Evolutionary conservation across 2,888 invertebrate species (phyloP).

Genomic region (Listrodromus nycthemerus): DNA sequence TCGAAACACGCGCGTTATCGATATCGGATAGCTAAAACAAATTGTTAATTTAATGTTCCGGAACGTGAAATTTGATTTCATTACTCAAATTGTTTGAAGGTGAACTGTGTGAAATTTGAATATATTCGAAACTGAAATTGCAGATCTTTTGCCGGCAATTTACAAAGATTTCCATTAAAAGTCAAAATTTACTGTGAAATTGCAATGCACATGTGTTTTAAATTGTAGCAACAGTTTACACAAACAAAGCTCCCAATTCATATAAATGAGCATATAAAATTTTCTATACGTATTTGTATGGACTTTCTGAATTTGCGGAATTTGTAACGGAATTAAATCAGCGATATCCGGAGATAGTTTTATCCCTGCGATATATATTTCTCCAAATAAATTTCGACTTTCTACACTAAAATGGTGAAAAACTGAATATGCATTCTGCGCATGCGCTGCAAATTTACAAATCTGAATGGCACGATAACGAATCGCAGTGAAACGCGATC

Average conservation of each 20-base stretch:
- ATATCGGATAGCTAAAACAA: not conserved
- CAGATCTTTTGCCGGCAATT: too few species aligned
- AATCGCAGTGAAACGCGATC: not conserved
- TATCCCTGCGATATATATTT: not conserved
- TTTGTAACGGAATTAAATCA: not conserved
- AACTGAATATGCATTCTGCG: not conserved
- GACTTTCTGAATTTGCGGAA: too few species aligned
- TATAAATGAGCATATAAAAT: not conserved
- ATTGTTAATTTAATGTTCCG: too few species aligned
- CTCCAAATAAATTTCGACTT: not conserved
- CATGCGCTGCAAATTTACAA: not conserved
- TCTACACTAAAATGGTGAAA: not conserved
- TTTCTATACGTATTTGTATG: not conserved
- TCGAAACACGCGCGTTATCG: not conserved
- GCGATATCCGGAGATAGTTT: not conserved
- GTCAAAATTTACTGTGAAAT: too few species aligned
- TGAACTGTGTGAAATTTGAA: too few species aligned
- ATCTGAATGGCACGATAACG: not conserved
- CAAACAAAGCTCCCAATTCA: not conserved
- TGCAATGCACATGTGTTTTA: too few species aligned
- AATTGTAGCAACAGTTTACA: too few species aligned
- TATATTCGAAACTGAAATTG: too few species aligned
- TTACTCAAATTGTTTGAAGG: too few species aligned
- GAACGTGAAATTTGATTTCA: too few species aligned
- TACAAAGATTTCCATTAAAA: too few species aligned